Evolutionary conservation across 2,888 invertebrate genomes (phyloP).

Genomic region (Colletes collaris): DNA sequence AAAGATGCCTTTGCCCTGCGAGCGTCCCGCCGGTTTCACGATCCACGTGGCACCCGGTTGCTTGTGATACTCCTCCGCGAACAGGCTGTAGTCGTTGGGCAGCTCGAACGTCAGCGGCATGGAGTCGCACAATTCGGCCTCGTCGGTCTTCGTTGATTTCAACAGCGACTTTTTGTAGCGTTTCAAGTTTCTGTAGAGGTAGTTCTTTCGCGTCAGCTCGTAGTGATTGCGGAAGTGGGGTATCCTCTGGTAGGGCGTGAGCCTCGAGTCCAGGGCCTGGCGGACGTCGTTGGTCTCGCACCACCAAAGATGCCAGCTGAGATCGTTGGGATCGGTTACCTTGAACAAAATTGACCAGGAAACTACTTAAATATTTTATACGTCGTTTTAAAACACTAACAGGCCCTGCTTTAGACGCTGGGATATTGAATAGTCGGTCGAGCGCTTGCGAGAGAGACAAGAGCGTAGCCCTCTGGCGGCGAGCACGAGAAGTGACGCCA

Average conservation of each 20-base stretch:
- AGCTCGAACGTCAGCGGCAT: constrained; percentile 86
- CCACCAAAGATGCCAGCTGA: constrained; percentile 86
- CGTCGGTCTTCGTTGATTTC: constrained; percentile 75
- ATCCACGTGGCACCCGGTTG: constrained; percentile 86
- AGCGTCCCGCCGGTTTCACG: constrained; percentile 86
- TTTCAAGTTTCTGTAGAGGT: constrained; percentile 85
- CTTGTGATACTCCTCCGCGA: constrained; percentile 86
- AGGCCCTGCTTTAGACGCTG: no score
- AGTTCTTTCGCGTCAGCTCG: constrained; percentile 86
- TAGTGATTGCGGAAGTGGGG: constrained; percentile 86
- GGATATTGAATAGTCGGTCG: no score
- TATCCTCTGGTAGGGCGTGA: constrained; percentile 82
- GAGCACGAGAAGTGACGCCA: no score
- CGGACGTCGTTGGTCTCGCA: constrained; percentile 85
- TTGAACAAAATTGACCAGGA: constrained; percentile 41
- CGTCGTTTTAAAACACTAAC: not conserved
- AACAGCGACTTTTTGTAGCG: constrained; percentile 79
- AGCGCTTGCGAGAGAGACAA: no score
- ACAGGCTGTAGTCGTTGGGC: constrained; percentile 86
- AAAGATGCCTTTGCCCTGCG: constrained; percentile 87
- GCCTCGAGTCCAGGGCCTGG: constrained; percentile 72
- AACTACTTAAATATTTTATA: not conserved
- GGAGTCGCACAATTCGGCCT: constrained; percentile 84
- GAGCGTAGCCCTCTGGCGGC: no score
- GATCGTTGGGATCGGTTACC: constrained; percentile 73